phyloP scores from a whole-genome alignment of 1,140 invertebrate species.

The Calephelis virginiensis region DNA sequence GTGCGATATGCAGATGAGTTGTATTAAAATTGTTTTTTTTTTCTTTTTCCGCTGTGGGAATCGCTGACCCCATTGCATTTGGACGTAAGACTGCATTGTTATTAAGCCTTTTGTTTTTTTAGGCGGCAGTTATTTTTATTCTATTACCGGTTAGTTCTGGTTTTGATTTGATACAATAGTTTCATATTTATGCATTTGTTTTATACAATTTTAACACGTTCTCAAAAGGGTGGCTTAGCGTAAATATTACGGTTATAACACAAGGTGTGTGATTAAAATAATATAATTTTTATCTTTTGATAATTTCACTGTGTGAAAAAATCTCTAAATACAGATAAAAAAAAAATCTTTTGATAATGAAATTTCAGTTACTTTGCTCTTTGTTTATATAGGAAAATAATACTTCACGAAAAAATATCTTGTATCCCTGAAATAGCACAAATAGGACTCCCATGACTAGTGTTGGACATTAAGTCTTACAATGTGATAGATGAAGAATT shows the following conservation, averaged over 20 bases:
- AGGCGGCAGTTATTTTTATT: conserved; percentile 44
- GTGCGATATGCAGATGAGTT: conserved; percentile 61
- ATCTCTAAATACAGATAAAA: too few species aligned
- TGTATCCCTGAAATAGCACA: too few species aligned
- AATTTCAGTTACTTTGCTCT: too few species aligned
- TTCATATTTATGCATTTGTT: conserved; percentile 24
- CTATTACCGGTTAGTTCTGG: conserved; percentile 41
- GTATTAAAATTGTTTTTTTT: conserved; percentile 60
- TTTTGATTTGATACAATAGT: conserved; percentile 24
- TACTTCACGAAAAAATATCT: too few species aligned
- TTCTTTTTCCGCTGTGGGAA: conserved; percentile 48
- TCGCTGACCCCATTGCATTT: conserved; percentile 51
- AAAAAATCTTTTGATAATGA: too few species aligned
- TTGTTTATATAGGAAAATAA: too few species aligned
- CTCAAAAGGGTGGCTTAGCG: background rate
- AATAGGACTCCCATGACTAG: too few species aligned
- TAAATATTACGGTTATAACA: background rate
- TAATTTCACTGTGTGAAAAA: too few species aligned
- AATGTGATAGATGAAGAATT: too few species aligned
- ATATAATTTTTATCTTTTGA: too few species aligned
- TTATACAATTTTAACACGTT: conserved; percentile 17
- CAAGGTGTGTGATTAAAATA: background rate
- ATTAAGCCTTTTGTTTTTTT: conserved; percentile 38
- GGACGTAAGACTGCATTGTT: conserved; percentile 50
- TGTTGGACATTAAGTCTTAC: too few species aligned